Percentiles rank a stretch among this genome's conserved stretches.
Evolutionary conservation across 2,888 invertebrate genomes (phyloP).

Genomic region (Athripsodes cinereus): DNA sequence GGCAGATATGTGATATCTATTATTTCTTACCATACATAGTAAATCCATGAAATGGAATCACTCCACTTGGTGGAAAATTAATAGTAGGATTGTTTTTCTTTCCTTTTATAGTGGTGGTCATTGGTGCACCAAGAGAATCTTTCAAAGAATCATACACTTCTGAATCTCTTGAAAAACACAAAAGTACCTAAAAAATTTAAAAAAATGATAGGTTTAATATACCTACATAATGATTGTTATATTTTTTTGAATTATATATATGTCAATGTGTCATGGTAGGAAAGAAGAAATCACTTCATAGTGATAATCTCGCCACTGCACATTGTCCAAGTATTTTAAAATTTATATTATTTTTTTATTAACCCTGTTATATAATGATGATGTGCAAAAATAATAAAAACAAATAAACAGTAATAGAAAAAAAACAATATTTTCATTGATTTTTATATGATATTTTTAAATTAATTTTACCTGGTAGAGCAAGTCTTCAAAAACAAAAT

Average conservation of each 20-base stretch:
- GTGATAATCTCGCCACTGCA: too few species aligned
- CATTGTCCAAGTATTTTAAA: not conserved
- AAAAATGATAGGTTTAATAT: not conserved
- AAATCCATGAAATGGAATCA: constrained; percentile 95
- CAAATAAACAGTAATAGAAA: too few species aligned
- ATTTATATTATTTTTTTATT: not conserved
- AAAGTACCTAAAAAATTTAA: constrained; percentile 55
- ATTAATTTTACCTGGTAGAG: constrained; percentile 68
- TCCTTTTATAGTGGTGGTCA: constrained; percentile 69
- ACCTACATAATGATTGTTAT: not conserved
- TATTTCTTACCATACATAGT: constrained; percentile 86
- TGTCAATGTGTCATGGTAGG: not conserved
- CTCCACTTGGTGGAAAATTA: constrained; percentile 87
- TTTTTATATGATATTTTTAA: not conserved
- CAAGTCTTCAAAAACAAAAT: constrained; percentile 95
- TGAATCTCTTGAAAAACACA: constrained; percentile 87
- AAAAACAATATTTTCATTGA: constrained; percentile 3
- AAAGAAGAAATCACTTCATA: too few species aligned
- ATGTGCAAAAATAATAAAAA: too few species aligned
- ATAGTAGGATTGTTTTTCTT: constrained; percentile 65
- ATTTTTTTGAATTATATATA: not conserved
- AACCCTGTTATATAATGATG: too few species aligned
- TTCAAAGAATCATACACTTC: constrained; percentile 70
- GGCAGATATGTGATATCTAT: too few species aligned
- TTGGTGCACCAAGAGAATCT: constrained; percentile 54